These are phyloP conservation scores for Pseudococcus jackbeardsleyi DNA, from an alignment of 2,888 invertebrate species.

Conservation along the genomic window DNA sequence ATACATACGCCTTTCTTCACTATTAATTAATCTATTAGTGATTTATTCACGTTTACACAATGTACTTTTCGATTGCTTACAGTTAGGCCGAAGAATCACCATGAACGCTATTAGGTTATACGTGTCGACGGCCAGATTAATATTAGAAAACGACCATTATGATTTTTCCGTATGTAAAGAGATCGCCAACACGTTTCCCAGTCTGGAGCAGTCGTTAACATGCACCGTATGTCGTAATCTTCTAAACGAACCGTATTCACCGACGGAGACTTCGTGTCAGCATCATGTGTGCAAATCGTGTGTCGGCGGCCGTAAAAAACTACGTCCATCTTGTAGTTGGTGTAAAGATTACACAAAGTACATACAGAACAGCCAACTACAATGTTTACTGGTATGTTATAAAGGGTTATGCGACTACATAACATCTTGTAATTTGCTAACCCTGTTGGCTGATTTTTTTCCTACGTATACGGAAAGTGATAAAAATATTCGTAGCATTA, in stretches of 20 bases:
- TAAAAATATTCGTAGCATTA: conserved; percentile 1
- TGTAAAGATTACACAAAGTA: conserved; percentile 88
- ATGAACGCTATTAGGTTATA: conserved; percentile 87
- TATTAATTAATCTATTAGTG: too few species aligned
- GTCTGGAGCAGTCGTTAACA: conserved; percentile 86
- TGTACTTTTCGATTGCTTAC: not conserved
- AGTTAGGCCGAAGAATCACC: conserved; percentile 65
- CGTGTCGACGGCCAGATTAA: conserved; percentile 83
- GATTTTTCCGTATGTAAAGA: conserved; percentile 39
- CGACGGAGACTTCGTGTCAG: conserved; percentile 83
- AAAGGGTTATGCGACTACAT: conserved; percentile 89
- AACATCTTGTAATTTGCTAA: conserved; percentile 74
- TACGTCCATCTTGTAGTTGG: conserved; percentile 87
- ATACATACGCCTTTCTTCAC: too few species aligned
- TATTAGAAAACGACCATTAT: conserved; percentile 71
- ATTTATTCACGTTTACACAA: not conserved
- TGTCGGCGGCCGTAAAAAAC: conserved; percentile 85
- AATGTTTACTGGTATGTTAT: conserved; percentile 88
- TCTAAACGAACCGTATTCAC: conserved; percentile 84
- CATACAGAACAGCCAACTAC: conserved; percentile 84
- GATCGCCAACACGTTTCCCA: conserved; percentile 74
- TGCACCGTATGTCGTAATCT: conserved; percentile 91
- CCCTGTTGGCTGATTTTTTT: conserved; percentile 76
- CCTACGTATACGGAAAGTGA: conserved; percentile 72
- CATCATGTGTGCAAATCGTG: conserved; percentile 91